Base-by-base conservation (phyloP, 2,888 invertebrate genomes). In the Eupithecia pulchellata region DNA sequence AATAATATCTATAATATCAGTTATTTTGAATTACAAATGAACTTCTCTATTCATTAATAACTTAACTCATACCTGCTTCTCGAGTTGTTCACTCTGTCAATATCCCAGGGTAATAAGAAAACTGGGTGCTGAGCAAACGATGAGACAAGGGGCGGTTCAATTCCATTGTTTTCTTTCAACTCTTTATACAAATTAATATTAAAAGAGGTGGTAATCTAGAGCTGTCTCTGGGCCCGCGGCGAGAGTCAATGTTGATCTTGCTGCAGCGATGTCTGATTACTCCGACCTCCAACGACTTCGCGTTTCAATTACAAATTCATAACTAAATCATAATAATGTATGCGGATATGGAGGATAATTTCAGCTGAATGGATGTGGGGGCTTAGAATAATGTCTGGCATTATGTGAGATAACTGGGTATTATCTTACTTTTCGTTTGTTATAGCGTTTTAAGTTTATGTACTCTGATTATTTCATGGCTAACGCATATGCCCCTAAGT, bases 161-260 rank as follows among this genome's bases (percentile, higher is more conserved):
- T 78, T 78, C 81, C 81, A 86, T 86, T 84, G 86, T 86, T 75
- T 73, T 73, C 80, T 76, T 82, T 84, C 82, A 92, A 92, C 93
- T 93, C 93, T 91, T 93, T 93, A 86, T 86, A 88, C 89, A 89
- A 85, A 87, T 92, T 89, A 92, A 93, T 92, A 87, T 91, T 93
- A 90, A 89, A 90, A 85, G 78, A 83, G 62, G 82, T 84, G 85
- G 84, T 91, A 90, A 91, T 90, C 89, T 89, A 85, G 88, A 79
- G 78, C 77, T 69, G 72, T 75, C 71, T 72, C 67, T 71, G 62
- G 72, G 60, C 62, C 69, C 67, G 71, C 73, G 81, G 72, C 77
- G 76, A 83, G 81, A 86, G 86, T 84, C 89, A 87, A 84, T 90
- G 89, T 91, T 91, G 87, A 89, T 89, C 86, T 89, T 84, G 81